A percentile compares a stretch with the other conserved stretches of the same genome.
Evolutionary conservation across 2,113 vertebrate species (phyloP).

Genomic region (Pycnonotus jocosus): DNA sequence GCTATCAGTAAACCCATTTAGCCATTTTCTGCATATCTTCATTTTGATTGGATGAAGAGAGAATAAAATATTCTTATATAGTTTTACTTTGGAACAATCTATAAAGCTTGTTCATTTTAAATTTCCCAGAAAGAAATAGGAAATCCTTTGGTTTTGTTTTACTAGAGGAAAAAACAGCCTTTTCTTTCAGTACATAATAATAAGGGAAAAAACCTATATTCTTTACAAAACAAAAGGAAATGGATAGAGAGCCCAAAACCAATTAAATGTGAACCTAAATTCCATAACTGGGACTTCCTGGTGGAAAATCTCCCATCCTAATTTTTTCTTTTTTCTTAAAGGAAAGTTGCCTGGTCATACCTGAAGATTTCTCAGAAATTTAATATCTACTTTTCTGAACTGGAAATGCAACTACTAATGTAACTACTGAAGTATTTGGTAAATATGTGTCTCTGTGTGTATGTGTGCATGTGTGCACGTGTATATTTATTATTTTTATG

Average conservation of each 20-base stretch:
- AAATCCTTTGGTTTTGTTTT: background rate
- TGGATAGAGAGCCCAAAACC: background rate
- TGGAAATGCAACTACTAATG: background rate
- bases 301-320: accelerated
- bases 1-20: background rate
- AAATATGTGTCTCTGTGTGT: no score
- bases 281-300: background rate
- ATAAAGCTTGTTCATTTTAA: background rate
- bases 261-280: background rate
- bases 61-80: background rate
- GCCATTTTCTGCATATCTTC: background rate
- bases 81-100: background rate
- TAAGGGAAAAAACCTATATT: background rate
- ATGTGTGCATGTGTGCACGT: background rate
- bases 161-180: background rate
- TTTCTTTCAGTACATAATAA: background rate
- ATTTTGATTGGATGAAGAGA: background rate
- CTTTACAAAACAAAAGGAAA: background rate
- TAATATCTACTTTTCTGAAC: background rate
- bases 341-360: background rate
- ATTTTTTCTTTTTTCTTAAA: no score
- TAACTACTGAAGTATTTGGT: background rate
- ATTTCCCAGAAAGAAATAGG: background rate
- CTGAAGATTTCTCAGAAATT: background rate
- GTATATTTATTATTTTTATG: background rate